These are phyloP conservation scores for Drosophila nebulosa DNA, from an alignment of 1,140 invertebrate species.

Conservation along the genomic window DNA sequence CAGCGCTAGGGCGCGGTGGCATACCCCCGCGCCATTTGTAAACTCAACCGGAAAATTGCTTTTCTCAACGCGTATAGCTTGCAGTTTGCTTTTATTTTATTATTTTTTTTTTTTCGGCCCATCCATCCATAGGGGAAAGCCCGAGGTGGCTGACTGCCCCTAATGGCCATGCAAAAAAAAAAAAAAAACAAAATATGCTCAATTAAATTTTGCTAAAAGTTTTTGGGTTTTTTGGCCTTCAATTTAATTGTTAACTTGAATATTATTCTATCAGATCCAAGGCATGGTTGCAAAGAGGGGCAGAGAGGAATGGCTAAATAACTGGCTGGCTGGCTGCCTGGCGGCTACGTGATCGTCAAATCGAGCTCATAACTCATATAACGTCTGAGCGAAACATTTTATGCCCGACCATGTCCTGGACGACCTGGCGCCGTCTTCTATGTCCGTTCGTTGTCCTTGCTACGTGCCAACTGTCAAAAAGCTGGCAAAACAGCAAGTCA, in stretches of 20 bases:
- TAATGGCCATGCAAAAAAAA: conserved; percentile 23
- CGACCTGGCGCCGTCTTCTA: conserved; percentile 9
- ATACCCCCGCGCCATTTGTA: conserved; percentile 53
- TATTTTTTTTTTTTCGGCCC: conserved; percentile 14
- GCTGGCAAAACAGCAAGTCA: conserved; percentile 30
- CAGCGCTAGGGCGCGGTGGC: conserved; percentile 42
- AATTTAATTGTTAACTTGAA: conserved; percentile 70
- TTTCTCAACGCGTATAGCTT: conserved; percentile 60
- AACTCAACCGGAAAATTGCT: conserved; percentile 77
- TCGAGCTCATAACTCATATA: conserved; percentile 62
- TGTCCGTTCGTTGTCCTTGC: conserved; percentile 1
- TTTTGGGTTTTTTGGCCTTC: conserved; percentile 2
- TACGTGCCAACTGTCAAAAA: conserved; percentile 69
- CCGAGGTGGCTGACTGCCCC: not conserved
- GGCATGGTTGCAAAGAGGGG: not conserved
- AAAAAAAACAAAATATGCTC: conserved; percentile 26
- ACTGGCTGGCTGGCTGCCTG: conserved; percentile 13
- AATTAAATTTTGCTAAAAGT: conserved; percentile 54
- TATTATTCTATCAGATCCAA: conserved; percentile 45
- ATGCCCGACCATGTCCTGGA: conserved; percentile 20
- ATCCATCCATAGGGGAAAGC: not conserved
- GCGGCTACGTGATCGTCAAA: conserved; percentile 58
- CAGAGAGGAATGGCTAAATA: not conserved
- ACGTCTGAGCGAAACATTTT: conserved; percentile 41
- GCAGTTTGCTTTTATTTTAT: conserved; percentile 26